Base-by-base conservation (phyloP, 2,888 invertebrate species). In the Pristionchus japonicus region DNA sequence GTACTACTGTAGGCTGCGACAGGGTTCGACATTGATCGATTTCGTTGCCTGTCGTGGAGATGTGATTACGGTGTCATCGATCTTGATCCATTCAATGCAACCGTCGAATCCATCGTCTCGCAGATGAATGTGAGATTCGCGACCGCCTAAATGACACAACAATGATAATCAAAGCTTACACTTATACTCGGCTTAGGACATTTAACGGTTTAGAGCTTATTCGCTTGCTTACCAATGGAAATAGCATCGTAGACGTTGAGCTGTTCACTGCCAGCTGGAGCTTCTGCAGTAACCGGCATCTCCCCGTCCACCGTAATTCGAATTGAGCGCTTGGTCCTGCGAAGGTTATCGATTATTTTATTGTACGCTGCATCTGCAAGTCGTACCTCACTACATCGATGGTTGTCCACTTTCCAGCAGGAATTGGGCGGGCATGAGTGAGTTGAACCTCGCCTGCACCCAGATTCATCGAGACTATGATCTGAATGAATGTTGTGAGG, bases 161-260 rank as follows among this genome's bases (percentile, higher is more conserved):
- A 43, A 31, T 83, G 31, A 34, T 49, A 17, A 27, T 6, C 37
- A 11, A 34, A 17, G n/a, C n/a, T 31, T 13, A n/a, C 31, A 64
- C 13, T 31, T 11, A 67, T 6, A 34, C 3, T 34, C 34, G 6
- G 3, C 9, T 57, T 57, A 57, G 17, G n/a, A 57, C 17, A 23
- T 57, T 13, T 57, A n/a, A n/a, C n/a, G n/a, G n/a, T n/a, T n/a
- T n/a, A n/a, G n/a, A n/a, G n/a, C n/a, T n/a, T n/a, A 64, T 23
- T 4, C 17, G 57, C 20, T 57, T 57, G 57, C 70, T 70, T 2
- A 90, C 92, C 92, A 34, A 92, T 88, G 82, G 87, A 91, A n/a
- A 92, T 86, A 67, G 91, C 89, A 15, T 87, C 70, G 84, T 92
- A 92, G 23, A 92, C 92, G 86, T 92, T 92, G 74, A 92, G 82